Evolutionary conservation across 92 coral and sea anemone species (phyloP), one percentile per base, ranked within the genome.

Genomic region (Heliopora coerulea): DNA sequence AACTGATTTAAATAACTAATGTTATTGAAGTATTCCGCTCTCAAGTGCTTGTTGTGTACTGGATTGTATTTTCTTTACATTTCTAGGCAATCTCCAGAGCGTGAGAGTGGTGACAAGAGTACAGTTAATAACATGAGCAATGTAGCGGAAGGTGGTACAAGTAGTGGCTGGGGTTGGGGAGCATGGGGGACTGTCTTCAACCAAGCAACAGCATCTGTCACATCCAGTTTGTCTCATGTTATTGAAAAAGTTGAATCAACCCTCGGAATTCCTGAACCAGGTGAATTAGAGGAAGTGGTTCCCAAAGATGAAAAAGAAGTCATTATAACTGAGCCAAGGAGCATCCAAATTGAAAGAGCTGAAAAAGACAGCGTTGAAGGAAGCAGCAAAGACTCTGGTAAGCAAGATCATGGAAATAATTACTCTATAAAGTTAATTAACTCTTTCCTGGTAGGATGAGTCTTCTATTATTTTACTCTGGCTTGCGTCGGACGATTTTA

Each of bases 191-290:
- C 90, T 48, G 74, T 89, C 80, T 86, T 92, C 62, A 83, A 91
- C 3, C 96, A 90, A 56, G 98, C 96, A 2, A 87, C 98, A 19
- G 87, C 95, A 46, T 82, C 96, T 52, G 91, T 89, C 70, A 84
- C 96, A 0, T 87, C 96, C 72, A 96, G 98, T 0, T 78, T 93
- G 34, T 83, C 98, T 3, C 89, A 91, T 27, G 91, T 93, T 35
- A 85, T 93, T 74, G 98, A 90, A 82, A 85, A 88, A 49, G 98
- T 93, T 12, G 98, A 93, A 73, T 82, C 91, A 52, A 80, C 96
- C 39, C 83, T 93, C 23, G 98, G 98, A 25, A 90, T 93, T 74
- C 98, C 96, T 57, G 98, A 93, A 59, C 98, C 98, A 1, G 87
- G 86, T 29, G 96, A 89, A 80, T 73, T 93, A 68, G 78, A 91